Evolutionary conservation across 1,140 invertebrate genomes (phyloP).

Genomic region (Heliconius eleuchia): DNA sequence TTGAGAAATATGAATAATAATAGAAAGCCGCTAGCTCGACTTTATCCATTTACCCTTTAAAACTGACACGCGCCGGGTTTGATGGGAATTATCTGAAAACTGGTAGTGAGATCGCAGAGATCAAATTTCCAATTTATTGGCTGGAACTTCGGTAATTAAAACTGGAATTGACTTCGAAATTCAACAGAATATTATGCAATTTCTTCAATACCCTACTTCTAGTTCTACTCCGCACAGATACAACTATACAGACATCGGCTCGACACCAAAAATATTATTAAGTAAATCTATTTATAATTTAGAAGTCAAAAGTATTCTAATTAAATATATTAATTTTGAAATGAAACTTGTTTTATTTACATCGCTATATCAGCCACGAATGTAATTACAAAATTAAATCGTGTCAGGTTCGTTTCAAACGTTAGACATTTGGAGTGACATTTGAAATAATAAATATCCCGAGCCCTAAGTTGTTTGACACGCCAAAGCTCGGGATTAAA

Average conservation of each 20-base stretch:
- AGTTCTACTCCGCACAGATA: not conserved
- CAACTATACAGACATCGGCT: not conserved
- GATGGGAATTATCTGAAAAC: slow-evolving; percentile 29
- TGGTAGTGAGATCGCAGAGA: slow-evolving; percentile 19
- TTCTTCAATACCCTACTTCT: too few species aligned
- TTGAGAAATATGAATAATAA: slow-evolving; percentile 12
- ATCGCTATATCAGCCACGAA: not conserved
- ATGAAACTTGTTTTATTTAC: not conserved
- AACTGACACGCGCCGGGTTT: slow-evolving; percentile 13
- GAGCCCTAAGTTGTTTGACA: slow-evolving; percentile 2
- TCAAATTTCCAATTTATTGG: slow-evolving; percentile 19
- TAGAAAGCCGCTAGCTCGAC: slow-evolving; percentile 12
- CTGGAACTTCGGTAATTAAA: slow-evolving; percentile 25
- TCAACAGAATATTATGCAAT: not conserved
- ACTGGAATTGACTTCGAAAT: not conserved
- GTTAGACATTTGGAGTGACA: slow-evolving; percentile 9
- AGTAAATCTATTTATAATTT: too few species aligned
- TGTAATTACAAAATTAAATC: slow-evolving; percentile 8
- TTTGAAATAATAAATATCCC: slow-evolving; percentile 7
- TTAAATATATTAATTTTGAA: not conserved
- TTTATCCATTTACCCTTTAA: slow-evolving; percentile 26
- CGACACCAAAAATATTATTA: not conserved
- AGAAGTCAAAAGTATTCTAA: not conserved
- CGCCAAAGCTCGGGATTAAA: not conserved
- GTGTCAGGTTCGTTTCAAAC: not conserved